Evolutionary conservation across 2,113 vertebrate genomes (phyloP).

Genomic region (Salminus brasiliensis): DNA sequence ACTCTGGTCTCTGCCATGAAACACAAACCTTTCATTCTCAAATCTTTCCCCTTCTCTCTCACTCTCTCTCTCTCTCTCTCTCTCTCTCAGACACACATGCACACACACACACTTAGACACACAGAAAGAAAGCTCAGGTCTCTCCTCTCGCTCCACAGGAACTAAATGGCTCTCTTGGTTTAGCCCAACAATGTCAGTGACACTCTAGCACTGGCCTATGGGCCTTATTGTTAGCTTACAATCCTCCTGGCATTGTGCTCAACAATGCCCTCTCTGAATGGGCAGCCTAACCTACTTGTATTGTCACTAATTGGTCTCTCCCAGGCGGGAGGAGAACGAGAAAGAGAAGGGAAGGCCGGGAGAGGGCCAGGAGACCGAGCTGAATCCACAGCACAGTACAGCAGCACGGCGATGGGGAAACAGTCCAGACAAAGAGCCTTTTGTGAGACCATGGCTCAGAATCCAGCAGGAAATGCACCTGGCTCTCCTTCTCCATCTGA

Average conservation of each 20-base stretch:
- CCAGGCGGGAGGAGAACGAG: conserved; percentile 73
- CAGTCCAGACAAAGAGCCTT: conserved; percentile 44
- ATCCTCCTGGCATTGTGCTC: conserved; percentile 79
- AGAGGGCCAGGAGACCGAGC: conserved; percentile 42
- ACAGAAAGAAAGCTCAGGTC: conserved; percentile 60
- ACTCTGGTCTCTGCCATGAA: conserved; percentile 23
- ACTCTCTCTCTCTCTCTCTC: background rate
- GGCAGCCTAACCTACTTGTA: conserved; percentile 83
- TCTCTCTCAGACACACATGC: background rate
- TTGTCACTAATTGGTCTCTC: conserved; percentile 84
- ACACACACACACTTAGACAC: conserved; percentile 1
- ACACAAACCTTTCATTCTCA: conserved; percentile 59
- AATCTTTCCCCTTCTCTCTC: conserved; percentile 40
- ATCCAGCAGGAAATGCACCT: conserved; percentile 56
- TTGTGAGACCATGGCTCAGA: conserved; percentile 40
- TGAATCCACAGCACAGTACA: conserved; percentile 30
- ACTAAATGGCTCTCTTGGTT: conserved; percentile 69
- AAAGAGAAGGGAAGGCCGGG: conserved; percentile 46
- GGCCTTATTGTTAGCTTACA: conserved; percentile 80
- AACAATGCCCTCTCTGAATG: conserved; percentile 79
- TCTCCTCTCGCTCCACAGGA: conserved; percentile 64
- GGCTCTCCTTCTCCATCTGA: conserved; percentile 48
- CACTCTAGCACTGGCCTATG: conserved; percentile 78
- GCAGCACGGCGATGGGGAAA: conserved; percentile 45
- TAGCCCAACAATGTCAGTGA: conserved; percentile 77